Conservation (phyloP, 2,888 invertebrate genomes). For the Iselma pallidipennis region DNA sequence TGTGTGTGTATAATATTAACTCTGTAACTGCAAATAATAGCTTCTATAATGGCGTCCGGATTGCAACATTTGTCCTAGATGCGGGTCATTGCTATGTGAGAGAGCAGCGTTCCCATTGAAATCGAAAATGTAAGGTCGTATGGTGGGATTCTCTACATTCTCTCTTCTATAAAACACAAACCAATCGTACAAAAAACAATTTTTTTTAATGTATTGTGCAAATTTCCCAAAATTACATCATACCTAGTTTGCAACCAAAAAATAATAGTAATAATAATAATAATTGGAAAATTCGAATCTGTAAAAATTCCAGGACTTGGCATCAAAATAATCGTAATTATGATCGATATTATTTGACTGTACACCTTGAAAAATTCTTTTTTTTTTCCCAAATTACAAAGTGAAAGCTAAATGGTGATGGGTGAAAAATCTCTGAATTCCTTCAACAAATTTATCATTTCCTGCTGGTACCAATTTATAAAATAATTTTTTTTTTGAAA, state of each 20-base stretch:
- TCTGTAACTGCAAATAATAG: conserved; percentile 38
- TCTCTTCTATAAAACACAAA: conserved; percentile 26
- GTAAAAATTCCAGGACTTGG: no score
- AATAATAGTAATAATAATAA: background rate
- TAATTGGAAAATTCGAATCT: background rate
- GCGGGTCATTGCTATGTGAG: conserved; percentile 57
- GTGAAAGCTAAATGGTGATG: no score
- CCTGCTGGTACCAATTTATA: no score
- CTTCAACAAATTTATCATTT: no score
- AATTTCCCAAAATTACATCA: conserved; percentile 24
- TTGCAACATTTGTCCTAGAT: conserved; percentile 57
- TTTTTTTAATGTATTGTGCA: conserved; percentile 9
- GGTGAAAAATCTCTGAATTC: no score
- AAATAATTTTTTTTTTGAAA: no score
- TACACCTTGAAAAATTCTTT: no score
- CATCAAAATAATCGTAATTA: no score
- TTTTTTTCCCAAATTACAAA: no score
- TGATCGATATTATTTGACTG: no score
- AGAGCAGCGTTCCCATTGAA: conserved; percentile 55
- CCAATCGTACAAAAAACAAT: background rate
- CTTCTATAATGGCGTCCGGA: conserved; percentile 43
- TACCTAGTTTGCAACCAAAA: background rate
- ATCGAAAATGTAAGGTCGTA: conserved; percentile 55
- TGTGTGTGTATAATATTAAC: conserved; percentile 37
- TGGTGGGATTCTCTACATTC: conserved; percentile 45